Conservation (phyloP, 2,888 invertebrate genomes). For the Philereme vetulata region DNA sequence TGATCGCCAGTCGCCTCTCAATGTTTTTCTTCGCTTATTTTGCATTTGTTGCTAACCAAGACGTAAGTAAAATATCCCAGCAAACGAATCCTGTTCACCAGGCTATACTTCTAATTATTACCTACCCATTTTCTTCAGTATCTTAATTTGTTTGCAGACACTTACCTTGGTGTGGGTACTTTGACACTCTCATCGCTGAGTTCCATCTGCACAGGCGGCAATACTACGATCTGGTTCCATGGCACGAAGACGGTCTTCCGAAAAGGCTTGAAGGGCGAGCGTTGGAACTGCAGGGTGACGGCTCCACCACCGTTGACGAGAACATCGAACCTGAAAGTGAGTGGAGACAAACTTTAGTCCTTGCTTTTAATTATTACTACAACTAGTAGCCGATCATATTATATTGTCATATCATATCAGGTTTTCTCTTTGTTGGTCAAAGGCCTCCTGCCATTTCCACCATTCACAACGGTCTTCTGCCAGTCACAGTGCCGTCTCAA, state of each 20-base stretch:
- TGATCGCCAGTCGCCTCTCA: too few species aligned
- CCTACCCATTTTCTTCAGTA: not conserved
- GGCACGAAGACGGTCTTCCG: constrained; percentile 96
- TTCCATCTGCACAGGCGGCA: constrained; percentile 94
- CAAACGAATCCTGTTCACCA: too few species aligned
- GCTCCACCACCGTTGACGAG: constrained; percentile 99
- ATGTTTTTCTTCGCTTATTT: too few species aligned
- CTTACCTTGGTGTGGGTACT: constrained; percentile 77
- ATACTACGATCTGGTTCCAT: constrained; percentile 98
- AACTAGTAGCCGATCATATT: too few species aligned
- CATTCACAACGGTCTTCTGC: too few species aligned
- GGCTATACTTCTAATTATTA: too few species aligned
- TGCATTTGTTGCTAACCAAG: too few species aligned
- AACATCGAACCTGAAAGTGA: constrained; percentile 94
- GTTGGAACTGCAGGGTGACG: constrained; percentile 97
- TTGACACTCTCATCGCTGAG: constrained; percentile 88
- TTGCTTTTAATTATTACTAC: constrained; percentile 3
- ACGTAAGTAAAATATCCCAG: too few species aligned
- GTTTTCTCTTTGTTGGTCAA: too few species aligned
- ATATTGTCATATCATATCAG: too few species aligned
- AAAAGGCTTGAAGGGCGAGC: constrained; percentile 95
- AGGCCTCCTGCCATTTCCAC: too few species aligned
- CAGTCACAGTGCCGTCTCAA: too few species aligned
- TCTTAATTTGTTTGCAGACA: not conserved
- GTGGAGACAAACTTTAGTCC: constrained; percentile 11